phyloP scores from a whole-genome alignment of 1,140 invertebrate genomes.

The Drosophila miranda region DNA sequence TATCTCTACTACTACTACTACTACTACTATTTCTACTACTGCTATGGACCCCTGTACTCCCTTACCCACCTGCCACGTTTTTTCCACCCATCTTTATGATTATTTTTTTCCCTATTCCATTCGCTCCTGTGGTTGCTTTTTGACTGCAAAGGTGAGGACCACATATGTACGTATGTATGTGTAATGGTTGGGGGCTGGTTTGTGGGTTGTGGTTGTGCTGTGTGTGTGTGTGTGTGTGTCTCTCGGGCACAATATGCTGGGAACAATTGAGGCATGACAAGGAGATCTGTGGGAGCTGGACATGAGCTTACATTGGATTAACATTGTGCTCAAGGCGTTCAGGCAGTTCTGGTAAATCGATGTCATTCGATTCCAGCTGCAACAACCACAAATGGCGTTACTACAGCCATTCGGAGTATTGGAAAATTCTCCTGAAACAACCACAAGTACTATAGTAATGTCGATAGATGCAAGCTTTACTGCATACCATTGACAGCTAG shows the following conservation, averaged over 20 bases:
- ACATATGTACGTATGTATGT: background rate
- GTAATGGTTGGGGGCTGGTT: constrained; percentile 16
- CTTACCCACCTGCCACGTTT: background rate
- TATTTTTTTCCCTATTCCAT: constrained; percentile 43
- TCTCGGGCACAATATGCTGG: constrained; percentile 39
- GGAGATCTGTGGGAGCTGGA: constrained; percentile 55
- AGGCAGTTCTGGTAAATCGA: constrained; percentile 22
- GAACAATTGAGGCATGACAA: constrained; percentile 64
- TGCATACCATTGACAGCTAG: no score
- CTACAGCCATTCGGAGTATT: no score
- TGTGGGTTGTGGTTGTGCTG: background rate
- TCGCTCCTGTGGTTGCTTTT: constrained; percentile 42
- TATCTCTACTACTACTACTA: constrained; percentile 29
- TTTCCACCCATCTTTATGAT: constrained; percentile 33
- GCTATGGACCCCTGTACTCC: background rate
- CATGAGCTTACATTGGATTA: constrained; percentile 62
- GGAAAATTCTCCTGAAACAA: background rate
- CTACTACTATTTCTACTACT: background rate
- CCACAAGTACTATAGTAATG: no score
- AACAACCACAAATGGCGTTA: constrained; percentile 1
- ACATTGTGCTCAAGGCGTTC: constrained; percentile 50
- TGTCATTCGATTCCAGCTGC: constrained; percentile 29
- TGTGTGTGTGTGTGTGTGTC: background rate
- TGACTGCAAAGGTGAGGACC: constrained; percentile 53
- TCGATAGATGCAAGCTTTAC: no score